phyloP scores from a whole-genome alignment of 2,113 vertebrate species.

The Pagrus major region DNA sequence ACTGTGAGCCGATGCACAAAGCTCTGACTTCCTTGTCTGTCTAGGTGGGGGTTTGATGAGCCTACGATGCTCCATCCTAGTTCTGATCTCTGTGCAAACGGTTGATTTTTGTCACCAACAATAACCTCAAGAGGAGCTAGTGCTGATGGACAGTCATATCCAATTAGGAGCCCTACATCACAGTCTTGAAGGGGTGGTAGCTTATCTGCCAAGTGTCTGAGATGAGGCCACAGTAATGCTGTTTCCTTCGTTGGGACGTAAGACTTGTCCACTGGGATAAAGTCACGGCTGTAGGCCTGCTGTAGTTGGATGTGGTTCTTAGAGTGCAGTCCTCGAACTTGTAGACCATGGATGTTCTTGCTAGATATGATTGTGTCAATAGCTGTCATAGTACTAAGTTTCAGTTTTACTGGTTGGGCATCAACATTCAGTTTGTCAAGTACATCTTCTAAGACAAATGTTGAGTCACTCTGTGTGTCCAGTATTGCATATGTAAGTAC shows the following conservation, averaged over 20 bases:
- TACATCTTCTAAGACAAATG: conserved; percentile 29
- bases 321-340: conserved; percentile 26
- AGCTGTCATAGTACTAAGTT: conserved; percentile 33
- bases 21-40: conserved; percentile 19
- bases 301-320: not conserved
- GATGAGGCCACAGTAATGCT: conserved; percentile 32
- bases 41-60: conserved; percentile 8
- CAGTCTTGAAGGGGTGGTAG: conserved; percentile 27
- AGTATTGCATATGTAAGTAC: conserved; percentile 30
- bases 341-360: not conserved
- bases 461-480: conserved; percentile 30
- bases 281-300: conserved; percentile 35
- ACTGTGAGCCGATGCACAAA: conserved; percentile 22
- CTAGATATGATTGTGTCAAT: conserved; percentile 8
- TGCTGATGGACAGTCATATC: conserved; percentile 28
- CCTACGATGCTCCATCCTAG: conserved; percentile 15
- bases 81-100: not conserved
- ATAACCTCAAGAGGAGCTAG: conserved; percentile 8
- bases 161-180: conserved; percentile 33
- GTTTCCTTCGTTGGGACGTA: conserved; percentile 20
- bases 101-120: conserved; percentile 2
- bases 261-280: conserved; percentile 37
- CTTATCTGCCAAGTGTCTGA: conserved; percentile 13
- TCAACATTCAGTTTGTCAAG: conserved; percentile 14
- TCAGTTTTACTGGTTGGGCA: conserved; percentile 11